Conservation (phyloP, 2,888 invertebrate genomes). For the Stegana nigrithorax region DNA sequence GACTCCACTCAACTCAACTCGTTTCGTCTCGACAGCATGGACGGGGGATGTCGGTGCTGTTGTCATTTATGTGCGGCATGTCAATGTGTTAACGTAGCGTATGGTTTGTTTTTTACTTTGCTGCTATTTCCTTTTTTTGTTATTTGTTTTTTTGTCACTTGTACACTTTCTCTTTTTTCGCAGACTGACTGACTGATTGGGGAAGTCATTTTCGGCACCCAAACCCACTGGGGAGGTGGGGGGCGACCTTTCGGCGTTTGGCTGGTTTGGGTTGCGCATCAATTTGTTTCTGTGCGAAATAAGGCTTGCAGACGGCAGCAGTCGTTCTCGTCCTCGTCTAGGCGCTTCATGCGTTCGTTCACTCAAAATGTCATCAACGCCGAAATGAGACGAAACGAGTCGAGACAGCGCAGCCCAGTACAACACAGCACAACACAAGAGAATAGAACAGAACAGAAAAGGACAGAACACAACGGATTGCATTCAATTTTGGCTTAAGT, state of each 20-base stretch:
- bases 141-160: constrained; percentile 60
- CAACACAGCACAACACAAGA: too few relatives aligned
- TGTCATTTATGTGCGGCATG: constrained; percentile 12
- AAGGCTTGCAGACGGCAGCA: too few relatives aligned
- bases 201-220: constrained; percentile 41
- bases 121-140: constrained; percentile 60
- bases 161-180: constrained; percentile 43
- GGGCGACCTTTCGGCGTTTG: constrained; percentile 51
- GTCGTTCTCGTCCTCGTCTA: constrained; percentile 35
- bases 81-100: constrained; percentile 32
- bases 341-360: constrained; percentile 57
- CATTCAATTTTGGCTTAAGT: constrained; percentile 15
- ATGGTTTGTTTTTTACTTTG: too few relatives aligned
- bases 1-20: too few relatives aligned
- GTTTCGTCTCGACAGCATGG: constrained; percentile 46
- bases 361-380: constrained; percentile 62
- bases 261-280: constrained; percentile 61
- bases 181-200: neutral
- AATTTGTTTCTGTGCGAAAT: constrained; percentile 46
- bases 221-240: neutral
- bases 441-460: too few relatives aligned
- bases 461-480: too few relatives aligned
- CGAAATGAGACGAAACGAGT: constrained; percentile 61
- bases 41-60: neutral
- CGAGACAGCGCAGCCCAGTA: too few relatives aligned